A percentile compares a stretch with the other conserved stretches of the same genome.
These are phyloP conservation scores for Rattus norvegicus DNA, from an alignment of 2,113 vertebrate species.

Conservation along the genomic window GRCr8 NC_086039.1:117924501-117925000, in stretches of 20 bases:
- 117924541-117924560: not conserved
- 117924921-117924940: not conserved
- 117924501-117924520: not conserved
- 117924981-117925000: not conserved
- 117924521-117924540: not conserved
- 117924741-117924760: not conserved
- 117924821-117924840: not conserved
- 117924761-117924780: not conserved
- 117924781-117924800: not conserved
- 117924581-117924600: not conserved
- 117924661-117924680: not conserved
- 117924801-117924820: not conserved
- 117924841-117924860: not conserved
- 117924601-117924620: not conserved
- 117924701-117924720: not conserved
- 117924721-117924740: not conserved
- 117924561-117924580: not conserved
- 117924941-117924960: not conserved
- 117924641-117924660: not conserved
- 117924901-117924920: not conserved
- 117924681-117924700: not conserved
- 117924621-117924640: not conserved
- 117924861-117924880: slow-evolving; percentile 21
- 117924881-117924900: not conserved
- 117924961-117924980: not conserved